Base-by-base conservation (phyloP, 1,140 invertebrate genomes). In the Adoxophyes honmai region DNA sequence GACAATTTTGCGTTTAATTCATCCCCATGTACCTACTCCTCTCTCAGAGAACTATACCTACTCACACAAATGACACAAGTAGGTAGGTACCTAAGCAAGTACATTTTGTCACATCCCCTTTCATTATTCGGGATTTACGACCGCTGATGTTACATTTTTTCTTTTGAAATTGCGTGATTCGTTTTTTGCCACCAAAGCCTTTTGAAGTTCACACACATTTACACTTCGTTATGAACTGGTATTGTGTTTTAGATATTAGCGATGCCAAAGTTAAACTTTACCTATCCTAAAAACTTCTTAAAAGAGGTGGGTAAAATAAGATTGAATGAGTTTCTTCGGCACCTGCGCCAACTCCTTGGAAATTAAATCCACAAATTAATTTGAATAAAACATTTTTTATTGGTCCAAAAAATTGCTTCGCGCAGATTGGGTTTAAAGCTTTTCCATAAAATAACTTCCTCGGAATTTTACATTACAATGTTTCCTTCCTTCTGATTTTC, bases 31-130 rank as follows among this genome's bases (percentile, higher is more conserved):
- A n/a, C n/a, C n/a, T n/a, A n/a, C n/a, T n/a, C n/a, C n/a, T n/a
- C n/a, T n/a, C n/a, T n/a, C n/a, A n/a, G n/a, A n/a, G n/a, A n/a
- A n/a, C n/a, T n/a, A n/a, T n/a, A n/a, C n/a, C n/a, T n/a, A n/a
- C n/a, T n/a, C n/a, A n/a, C n/a, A n/a, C n/a, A n/a, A n/a, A 59
- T 69, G 60, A 57, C 39, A 59, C 69, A 59, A 51, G 58, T 66
- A 70, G 62, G 70, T 64, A 61, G 62, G 66, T 65, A 34, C 60
- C 62, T 55, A 63, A 68, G 60, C n/a, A n/a, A n/a, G n/a, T n/a
- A n/a, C n/a, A n/a, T n/a, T n/a, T 66, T 68, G 66, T 64, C 54
- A 59, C 62, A 66, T 66, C 51, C 42, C 39, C 64, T 65, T 68
- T 68, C 38, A 65, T 64, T 63, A 57, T 61, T 69, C 38, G 62